Evolutionary conservation across 2,888 invertebrate genomes (phyloP).

Genomic region (Ennomos quercinarius): DNA sequence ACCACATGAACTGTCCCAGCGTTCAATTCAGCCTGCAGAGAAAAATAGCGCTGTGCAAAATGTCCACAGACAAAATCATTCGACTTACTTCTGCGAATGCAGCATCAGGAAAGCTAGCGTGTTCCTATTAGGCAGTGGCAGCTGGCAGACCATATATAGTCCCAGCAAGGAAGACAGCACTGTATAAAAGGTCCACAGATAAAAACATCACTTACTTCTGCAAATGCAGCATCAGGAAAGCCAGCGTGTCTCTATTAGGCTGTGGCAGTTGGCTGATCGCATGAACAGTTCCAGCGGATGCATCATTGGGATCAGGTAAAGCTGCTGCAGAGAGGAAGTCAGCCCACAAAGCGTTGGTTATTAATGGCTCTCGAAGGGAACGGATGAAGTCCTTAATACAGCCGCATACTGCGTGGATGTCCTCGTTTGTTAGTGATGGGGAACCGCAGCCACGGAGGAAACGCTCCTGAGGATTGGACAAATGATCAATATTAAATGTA

Average conservation of each 20-base stretch:
- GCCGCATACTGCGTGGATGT: constrained; percentile 96
- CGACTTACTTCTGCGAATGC: constrained; percentile 87
- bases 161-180: too few species aligned
- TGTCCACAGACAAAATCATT: too few species aligned
- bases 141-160: constrained; percentile 91
- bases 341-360: constrained; percentile 92
- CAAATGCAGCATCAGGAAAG: constrained; percentile 96
- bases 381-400: constrained; percentile 97
- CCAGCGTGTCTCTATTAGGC: constrained; percentile 97
- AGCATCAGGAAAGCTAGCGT: constrained; percentile 96
- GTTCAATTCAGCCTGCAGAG: too few species aligned
- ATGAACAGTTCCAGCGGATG: constrained; percentile 88
- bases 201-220: constrained; percentile 90
- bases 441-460: constrained; percentile 94
- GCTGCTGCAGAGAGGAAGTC: constrained; percentile 91
- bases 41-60: too few species aligned
- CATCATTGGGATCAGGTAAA: constrained; percentile 83
- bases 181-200: too few species aligned
- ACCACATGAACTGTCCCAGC: too few species aligned
- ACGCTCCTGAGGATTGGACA: constrained; percentile 85
- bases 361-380: constrained; percentile 94
- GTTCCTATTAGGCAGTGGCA: constrained; percentile 97
- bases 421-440: constrained; percentile 90
- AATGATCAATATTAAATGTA: not conserved
- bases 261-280: constrained; percentile 94